Evolutionary conservation across 2,888 invertebrate species (phyloP).

Genomic region (Achlya flavicornis): DNA sequence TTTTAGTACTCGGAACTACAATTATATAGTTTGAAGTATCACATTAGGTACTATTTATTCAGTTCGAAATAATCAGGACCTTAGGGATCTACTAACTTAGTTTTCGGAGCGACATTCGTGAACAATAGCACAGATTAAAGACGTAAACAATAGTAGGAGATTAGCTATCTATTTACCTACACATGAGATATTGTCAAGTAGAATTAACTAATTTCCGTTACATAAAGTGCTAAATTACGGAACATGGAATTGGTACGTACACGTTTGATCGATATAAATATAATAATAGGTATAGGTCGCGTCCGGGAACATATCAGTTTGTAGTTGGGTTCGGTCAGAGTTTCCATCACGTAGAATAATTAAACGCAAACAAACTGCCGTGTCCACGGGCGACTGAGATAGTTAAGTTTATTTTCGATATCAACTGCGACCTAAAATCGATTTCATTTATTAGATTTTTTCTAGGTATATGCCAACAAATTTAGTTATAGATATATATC

Average conservation of each 20-base stretch:
- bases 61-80: too few relatives aligned
- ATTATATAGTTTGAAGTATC: too few relatives aligned
- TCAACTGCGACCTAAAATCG: conserved; percentile 47
- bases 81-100: not conserved
- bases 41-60: too few relatives aligned
- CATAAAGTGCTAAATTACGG: not conserved
- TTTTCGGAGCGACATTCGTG: not conserved
- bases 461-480: not conserved
- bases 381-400: conserved; percentile 54
- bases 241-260: not conserved
- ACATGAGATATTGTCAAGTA: not conserved
- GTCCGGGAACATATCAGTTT: conserved; percentile 27
- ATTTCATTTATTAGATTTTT: conserved; percentile 23
- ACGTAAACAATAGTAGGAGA: conserved; percentile 5
- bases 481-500: not conserved
- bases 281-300: conserved; percentile 11
- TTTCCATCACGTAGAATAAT: conserved; percentile 71
- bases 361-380: conserved; percentile 73
- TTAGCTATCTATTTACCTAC: conserved; percentile 3
- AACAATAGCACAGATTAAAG: too few relatives aligned
- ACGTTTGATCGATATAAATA: conserved; percentile 22
- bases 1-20: too few relatives aligned
- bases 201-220: conserved; percentile 8
- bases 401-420: conserved; percentile 68
- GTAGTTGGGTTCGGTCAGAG: conserved; percentile 44